Base-by-base conservation (phyloP, 2,113 vertebrate species). In the Muscicapa adusta region DNA sequence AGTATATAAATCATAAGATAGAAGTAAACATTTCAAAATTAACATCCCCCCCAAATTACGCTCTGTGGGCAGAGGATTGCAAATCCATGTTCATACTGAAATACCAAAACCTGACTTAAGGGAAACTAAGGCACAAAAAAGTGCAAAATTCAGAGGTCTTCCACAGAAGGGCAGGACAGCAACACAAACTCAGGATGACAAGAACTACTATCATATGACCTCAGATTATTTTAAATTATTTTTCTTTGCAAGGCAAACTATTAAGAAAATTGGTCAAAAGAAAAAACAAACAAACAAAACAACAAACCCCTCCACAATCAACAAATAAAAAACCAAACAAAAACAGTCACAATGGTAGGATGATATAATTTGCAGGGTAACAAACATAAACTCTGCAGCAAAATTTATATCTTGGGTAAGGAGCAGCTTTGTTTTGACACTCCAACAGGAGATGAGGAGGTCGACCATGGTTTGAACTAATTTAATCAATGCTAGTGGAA, bases 291-390 rank as follows among this genome's bases (percentile, higher is more conserved):
- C 8, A 38, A 36, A 20, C 18, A 51, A 57, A 28, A 38, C 11
- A 48, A 33, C 4, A 24, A 2, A 0, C 5, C 14, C 12, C 15
- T n/a, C 50, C 10, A 23, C 18, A 38, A 54, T 4, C 12, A 26
- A 51, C 33, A 76, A 60, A 31, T 14, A 57, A 10, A 18, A 40
- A 68, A 58, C 1, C 24, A 34, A 66, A 29, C 34, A 15, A 34
- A 72, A 73, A 1, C 20, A 23, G 6, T 20, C 54, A 58, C 28
- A 58, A 13, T 34, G 31, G 18, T 9, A 84, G 31, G 36, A 88
- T 53, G 4, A 28, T 29, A 31, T 18, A 13, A 47, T 54, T 8
- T 65, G 23, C 43, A 71, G 26, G 10, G 16, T 38, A 84, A 71
- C 2, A 4, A 36, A 84, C 3, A 82, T 8, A 43, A 13, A 62